Evolutionary conservation across 2,797 vertebrate genomes (phyloP), one percentile per base, ranked within the genome.

Genomic region (Halcyon chelicuti): DNA sequence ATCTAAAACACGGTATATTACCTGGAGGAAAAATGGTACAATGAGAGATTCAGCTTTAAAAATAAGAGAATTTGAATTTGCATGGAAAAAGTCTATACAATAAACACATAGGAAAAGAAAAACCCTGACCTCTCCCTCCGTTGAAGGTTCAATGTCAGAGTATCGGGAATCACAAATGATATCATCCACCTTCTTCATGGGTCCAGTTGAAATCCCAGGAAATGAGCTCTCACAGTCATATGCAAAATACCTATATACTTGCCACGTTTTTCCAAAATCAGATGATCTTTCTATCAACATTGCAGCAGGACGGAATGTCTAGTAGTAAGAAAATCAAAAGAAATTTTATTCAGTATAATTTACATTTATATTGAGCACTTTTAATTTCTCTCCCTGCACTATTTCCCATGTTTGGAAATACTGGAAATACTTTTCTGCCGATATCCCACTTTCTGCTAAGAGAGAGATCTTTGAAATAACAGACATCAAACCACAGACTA

Each of bases 141-240:
- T 99, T 57, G 99, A 99, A 19, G 99, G 99, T 79, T 99, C 99
- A 11, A 99, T 99, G 96, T 99, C 99, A 1, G 99, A 99, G 94
- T 99, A 99, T 28, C 99, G 98, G 2, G 99, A 99, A 96, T 99
- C 99, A 79, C 99, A 99, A 92, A 99, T 99, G 35, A 99, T 98
- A 74, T 99, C 99, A 68, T 99, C 99, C 2, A 99, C 99, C 96
- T 99, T 99, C 95, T 98, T 98, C 99, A 99, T 99, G 31, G 99
- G 99, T 91, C 99, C 99, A 2, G 96, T 97, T 52, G 98, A 99
- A 66, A 99, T 70, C 4, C 97, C 96, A 3, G 99, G 98, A 97
- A 99, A 99, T 0, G 99, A 98, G 14, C 98, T 94, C 97, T 99
- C 99, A 6, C 99, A 99, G 97, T 99, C 99, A 31, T 99, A 99